Evolutionary conservation across 2,888 invertebrate genomes (phyloP), one percentile per base, ranked within the genome.

Genomic region (Drosophila mettleri): DNA sequence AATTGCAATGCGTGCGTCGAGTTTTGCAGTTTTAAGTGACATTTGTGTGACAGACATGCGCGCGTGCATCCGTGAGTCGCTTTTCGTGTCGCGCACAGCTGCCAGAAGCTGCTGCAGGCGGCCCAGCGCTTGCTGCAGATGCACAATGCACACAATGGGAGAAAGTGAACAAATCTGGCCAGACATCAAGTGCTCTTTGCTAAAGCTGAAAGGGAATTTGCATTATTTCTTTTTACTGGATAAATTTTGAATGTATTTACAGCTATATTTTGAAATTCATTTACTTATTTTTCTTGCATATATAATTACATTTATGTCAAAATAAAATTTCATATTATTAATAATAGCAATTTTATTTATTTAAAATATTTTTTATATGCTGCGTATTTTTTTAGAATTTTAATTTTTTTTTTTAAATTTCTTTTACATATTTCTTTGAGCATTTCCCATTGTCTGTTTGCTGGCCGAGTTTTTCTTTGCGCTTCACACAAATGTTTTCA

Each of bases 21-120:
- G 69, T 66, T 71, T 67, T 74, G 88, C 86, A 88, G 81, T 70
- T 80, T 72, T 73, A 80, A 88, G 79, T 88, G 87, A 89, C 89
- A 84, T 88, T 88, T 84, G 69, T 78, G 84, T 81, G 89, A 89
- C 88, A 80, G 80, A 78, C 85, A 75, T 74, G 79, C 57, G 68
- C 63, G 60, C 78, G 84, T 86, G 84, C 82, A 86, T 89, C 89
- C 88, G 75, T 83, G 90, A 80, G 70, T 63, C 74, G 74, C 65
- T 48, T 69, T 52, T 69, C 76, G 74, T 74, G 77, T 69, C 71
- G 74, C 77, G 72, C 64, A 62, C 73, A 69, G 74, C 66, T 53
- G 68, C 48, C 61, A 54, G 20, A 22, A 39, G 45, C 29, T 57
- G 43, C 10, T n/a, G 39, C 24, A 16, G 34, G 18, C 6, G 12